Evolutionary conservation across 1,140 invertebrate genomes (phyloP).

Genomic region (Popillia japonica): DNA sequence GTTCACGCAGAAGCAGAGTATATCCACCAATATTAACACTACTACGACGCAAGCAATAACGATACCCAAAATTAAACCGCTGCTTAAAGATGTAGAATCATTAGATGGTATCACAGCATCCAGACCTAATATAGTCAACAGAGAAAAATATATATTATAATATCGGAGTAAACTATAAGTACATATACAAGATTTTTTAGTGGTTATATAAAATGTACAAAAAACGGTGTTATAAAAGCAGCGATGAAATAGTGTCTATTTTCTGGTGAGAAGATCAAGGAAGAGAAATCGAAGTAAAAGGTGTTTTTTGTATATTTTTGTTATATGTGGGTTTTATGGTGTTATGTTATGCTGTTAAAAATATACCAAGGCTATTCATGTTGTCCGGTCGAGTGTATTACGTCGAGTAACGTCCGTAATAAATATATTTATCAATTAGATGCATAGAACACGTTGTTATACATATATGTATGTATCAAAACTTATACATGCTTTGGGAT

Average conservation of each 20-base stretch:
- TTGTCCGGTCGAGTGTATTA: background rate
- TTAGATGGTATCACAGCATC: slow-evolving; percentile 66
- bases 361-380: slow-evolving; percentile 25
- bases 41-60: slow-evolving; percentile 77
- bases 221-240: slow-evolving; percentile 17
- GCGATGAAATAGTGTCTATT: slow-evolving; percentile 17
- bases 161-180: background rate
- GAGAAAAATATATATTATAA: background rate
- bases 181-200: background rate
- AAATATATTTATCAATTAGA: background rate
- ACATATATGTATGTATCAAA: too few species aligned
- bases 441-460: background rate
- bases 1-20: slow-evolving; percentile 77
- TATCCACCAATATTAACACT: slow-evolving; percentile 79
- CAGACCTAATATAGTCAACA: slow-evolving; percentile 61
- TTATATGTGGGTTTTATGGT: background rate
- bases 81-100: slow-evolving; percentile 71
- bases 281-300: background rate
- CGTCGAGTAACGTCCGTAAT: background rate
- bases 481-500: background rate
- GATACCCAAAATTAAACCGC: slow-evolving; percentile 79
- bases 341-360: background rate
- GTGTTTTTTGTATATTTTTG: background rate
- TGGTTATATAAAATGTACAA: background rate
- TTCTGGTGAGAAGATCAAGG: background rate